phyloP scores from a whole-genome alignment of 2,113 vertebrate genomes.

The Phaethon lepturus region DNA sequence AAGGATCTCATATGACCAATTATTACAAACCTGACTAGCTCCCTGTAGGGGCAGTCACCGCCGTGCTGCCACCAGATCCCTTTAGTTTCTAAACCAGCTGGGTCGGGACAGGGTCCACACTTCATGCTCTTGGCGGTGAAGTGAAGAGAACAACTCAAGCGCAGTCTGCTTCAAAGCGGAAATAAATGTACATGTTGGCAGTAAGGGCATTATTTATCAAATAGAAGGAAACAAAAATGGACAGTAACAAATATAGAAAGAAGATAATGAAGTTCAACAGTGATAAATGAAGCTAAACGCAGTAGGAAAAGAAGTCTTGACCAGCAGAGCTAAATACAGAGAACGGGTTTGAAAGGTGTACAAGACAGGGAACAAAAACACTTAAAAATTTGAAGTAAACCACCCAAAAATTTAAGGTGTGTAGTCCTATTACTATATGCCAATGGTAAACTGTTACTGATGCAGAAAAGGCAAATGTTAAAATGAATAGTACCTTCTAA shows the following conservation, averaged over 20 bases:
- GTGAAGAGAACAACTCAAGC: background rate
- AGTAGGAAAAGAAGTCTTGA: background rate
- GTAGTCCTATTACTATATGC: background rate
- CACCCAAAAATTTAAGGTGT: background rate
- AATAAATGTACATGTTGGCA: background rate
- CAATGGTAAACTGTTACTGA: background rate
- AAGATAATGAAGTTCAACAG: background rate
- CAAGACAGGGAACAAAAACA: background rate
- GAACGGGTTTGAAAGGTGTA: background rate
- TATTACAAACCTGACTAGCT: background rate
- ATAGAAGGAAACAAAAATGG: background rate
- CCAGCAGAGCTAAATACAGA: background rate
- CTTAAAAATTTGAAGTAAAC: background rate
- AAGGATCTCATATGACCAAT: background rate
- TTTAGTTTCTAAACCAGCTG: background rate
- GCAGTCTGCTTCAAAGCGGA: background rate
- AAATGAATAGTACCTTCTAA: background rate
- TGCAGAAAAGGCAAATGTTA: background rate
- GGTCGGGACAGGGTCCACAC: background rate
- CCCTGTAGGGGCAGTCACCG: background rate
- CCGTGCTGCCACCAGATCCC: accelerated
- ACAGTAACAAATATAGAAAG: background rate
- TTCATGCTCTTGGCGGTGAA: background rate
- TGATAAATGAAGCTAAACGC: background rate
- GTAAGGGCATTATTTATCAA: background rate